Evolutionary conservation across 2,888 invertebrate genomes (phyloP).

Genomic region (Crocallis elinguaria): DNA sequence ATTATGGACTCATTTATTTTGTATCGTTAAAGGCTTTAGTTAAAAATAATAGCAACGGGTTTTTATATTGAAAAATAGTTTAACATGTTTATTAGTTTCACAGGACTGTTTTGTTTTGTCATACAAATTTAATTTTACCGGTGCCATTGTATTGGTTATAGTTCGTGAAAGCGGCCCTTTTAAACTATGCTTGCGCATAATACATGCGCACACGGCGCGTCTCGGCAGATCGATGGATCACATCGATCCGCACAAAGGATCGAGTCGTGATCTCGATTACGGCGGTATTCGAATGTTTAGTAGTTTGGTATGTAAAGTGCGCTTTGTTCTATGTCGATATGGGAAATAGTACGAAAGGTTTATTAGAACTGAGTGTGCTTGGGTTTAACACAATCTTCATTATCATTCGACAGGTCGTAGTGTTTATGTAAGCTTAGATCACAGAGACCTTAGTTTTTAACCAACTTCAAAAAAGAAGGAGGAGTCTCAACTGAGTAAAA

Average conservation of each 20-base stretch:
- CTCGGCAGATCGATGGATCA: constrained; percentile 75
- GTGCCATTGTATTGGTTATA: neutral
- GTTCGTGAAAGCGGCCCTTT: constrained; percentile 45
- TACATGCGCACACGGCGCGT: constrained; percentile 77
- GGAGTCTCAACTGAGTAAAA: too few species aligned
- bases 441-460: too few species aligned
- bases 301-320: constrained; percentile 25
- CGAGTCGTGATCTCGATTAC: constrained; percentile 81
- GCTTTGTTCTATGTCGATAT: constrained; percentile 12
- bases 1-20: too few species aligned
- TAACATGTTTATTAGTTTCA: too few species aligned
- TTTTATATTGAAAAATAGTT: too few species aligned
- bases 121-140: too few species aligned
- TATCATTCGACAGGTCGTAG: too few species aligned
- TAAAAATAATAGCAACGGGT: too few species aligned
- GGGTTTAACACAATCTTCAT: neutral
- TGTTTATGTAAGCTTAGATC: too few species aligned
- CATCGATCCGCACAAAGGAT: constrained; percentile 78
- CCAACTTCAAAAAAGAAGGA: too few species aligned
- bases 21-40: too few species aligned
- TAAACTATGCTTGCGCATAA: constrained; percentile 71
- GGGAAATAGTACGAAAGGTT: neutral
- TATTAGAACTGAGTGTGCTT: neutral
- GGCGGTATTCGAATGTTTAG: constrained; percentile 34
- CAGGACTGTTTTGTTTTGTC: too few species aligned